A percentile compares a stretch with the other conserved stretches of the same genome.
These are phyloP conservation scores for Dryobotodes eremita DNA, from an alignment of 2,888 invertebrate genomes.

Conservation along the genomic window DNA sequence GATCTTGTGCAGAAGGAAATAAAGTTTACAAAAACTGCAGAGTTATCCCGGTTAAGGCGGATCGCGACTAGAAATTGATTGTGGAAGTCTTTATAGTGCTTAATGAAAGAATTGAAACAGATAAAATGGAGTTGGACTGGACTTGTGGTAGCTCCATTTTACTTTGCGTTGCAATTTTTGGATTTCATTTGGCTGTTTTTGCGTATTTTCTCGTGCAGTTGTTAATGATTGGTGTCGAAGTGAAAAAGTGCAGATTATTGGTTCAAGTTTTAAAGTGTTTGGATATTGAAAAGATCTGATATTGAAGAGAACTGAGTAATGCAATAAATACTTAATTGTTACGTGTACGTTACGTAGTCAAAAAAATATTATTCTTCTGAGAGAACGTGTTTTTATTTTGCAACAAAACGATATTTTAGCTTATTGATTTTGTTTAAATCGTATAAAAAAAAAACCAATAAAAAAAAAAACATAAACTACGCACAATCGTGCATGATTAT, in stretches of 20 bases:
- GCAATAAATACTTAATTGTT: not conserved
- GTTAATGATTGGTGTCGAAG: constrained; percentile 30
- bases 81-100: constrained; percentile 87
- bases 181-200: constrained; percentile 49
- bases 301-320: too few relatives aligned
- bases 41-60: constrained; percentile 73
- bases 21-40: constrained; percentile 63
- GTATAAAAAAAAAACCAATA: too few relatives aligned
- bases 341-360: not conserved
- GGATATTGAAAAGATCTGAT: not conserved
- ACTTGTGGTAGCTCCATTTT: constrained; percentile 57
- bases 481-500: not conserved
- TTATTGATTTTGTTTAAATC: too few relatives aligned
- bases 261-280: not conserved
- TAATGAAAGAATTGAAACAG: constrained; percentile 90
- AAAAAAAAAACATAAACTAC: too few relatives aligned
- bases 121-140: constrained; percentile 77
- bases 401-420: not conserved
- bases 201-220: constrained; percentile 38
- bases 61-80: constrained; percentile 86
- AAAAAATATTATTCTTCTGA: not conserved
- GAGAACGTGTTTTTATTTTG: not conserved
- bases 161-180: constrained; percentile 57
- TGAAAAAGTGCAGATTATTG: constrained; percentile 20
- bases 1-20: constrained; percentile 65